Evolutionary conservation across 2,888 invertebrate species (phyloP).

Genomic region (Choreutis nemorana): DNA sequence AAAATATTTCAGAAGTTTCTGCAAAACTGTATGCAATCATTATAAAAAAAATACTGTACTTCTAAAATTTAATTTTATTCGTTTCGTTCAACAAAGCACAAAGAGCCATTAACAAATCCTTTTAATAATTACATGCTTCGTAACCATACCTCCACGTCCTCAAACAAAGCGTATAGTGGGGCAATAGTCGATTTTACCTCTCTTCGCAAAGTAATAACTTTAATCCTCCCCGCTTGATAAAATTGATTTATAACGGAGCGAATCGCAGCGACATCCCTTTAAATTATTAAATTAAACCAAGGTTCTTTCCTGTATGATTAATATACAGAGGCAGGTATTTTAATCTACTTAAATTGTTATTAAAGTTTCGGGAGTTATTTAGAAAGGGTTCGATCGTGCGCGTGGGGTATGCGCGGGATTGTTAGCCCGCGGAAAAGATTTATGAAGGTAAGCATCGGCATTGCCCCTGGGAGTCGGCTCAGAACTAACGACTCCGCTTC

Average conservation of each 20-base stretch:
- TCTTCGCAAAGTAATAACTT: constrained; percentile 41
- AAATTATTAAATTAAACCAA: constrained; percentile 42
- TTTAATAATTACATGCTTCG: too few relatives aligned
- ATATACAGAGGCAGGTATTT: constrained; percentile 37
- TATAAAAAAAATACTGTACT: too few relatives aligned
- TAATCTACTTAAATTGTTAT: constrained; percentile 53
- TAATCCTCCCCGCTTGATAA: constrained; percentile 35
- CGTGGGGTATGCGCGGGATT: constrained; percentile 29
- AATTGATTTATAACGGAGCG: constrained; percentile 36
- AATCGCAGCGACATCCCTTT: constrained; percentile 30
- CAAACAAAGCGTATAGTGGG: too few relatives aligned
- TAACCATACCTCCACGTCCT: too few relatives aligned
- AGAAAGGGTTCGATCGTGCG: constrained; percentile 24
- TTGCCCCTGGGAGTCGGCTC: constrained; percentile 46
- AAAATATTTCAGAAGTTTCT: too few relatives aligned
- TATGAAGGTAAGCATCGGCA: constrained; percentile 51
- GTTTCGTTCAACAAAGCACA: too few relatives aligned
- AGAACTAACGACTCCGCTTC: constrained; percentile 59
- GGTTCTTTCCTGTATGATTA: constrained; percentile 36
- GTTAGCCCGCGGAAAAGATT: constrained; percentile 59
- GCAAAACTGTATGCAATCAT: too few relatives aligned
- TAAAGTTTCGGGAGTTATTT: constrained; percentile 49
- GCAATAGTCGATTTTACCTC: too few relatives aligned
- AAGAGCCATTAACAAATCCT: too few relatives aligned
- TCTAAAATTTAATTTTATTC: too few relatives aligned